Evolutionary conservation across 2,888 invertebrate genomes (phyloP).

Genomic region (Prenolepis imparis): DNA sequence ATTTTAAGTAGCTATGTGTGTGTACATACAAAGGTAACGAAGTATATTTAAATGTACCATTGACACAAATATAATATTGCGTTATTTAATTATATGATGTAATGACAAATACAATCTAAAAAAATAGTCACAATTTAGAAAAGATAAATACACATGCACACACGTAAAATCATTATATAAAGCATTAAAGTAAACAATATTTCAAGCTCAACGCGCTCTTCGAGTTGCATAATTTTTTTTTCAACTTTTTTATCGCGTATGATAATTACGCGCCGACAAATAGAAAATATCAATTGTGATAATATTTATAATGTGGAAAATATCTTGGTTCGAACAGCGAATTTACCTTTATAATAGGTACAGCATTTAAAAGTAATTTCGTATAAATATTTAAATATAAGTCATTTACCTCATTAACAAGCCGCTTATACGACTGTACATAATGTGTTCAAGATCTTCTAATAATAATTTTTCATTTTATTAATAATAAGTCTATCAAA

Average conservation of each 20-base stretch:
- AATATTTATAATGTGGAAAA: conserved; percentile 10
- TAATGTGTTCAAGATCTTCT: neutral
- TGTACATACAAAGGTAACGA: conserved; percentile 15
- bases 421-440: neutral
- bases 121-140: neutral
- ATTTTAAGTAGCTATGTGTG: neutral
- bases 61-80: conserved; percentile 5
- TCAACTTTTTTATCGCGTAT: neutral
- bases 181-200: neutral
- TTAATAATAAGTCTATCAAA: neutral
- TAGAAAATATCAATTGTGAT: neutral
- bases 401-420: conserved; percentile 31
- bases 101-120: neutral
- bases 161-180: neutral
- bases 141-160: neutral
- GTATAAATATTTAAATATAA: neutral
- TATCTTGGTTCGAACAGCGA: neutral
- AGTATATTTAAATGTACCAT: neutral
- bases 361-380: neutral
- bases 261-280: conserved; percentile 5
- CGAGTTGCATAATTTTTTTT: conserved; percentile 22
- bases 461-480: neutral
- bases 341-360: neutral
- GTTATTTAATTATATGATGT: neutral
- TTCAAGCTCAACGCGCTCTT: neutral